phyloP scores from a whole-genome alignment of 2,113 vertebrate genomes.

The Aptenodytes patagonicus region DNA sequence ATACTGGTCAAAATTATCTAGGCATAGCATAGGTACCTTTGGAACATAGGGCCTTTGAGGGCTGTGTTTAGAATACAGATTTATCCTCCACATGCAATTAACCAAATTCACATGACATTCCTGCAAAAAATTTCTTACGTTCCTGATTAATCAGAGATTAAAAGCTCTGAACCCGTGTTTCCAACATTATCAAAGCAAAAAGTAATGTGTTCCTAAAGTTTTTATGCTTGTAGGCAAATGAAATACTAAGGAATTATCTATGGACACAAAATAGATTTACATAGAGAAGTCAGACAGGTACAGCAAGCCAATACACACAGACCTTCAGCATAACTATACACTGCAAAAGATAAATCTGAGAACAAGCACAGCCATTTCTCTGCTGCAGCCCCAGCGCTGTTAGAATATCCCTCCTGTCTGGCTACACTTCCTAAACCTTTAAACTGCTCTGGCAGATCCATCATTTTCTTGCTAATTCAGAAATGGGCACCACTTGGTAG shows the following conservation, averaged over 20 bases:
- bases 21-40: not conserved
- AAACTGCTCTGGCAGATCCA: not conserved
- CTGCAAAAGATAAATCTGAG: not conserved
- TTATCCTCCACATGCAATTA: not conserved
- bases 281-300: not conserved
- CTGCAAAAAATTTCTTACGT: not conserved
- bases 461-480: not conserved
- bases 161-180: not conserved
- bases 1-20: not conserved
- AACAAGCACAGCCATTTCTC: not conserved
- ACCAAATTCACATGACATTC: not conserved
- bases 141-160: not conserved
- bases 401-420: not conserved
- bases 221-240: not conserved
- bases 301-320: not conserved
- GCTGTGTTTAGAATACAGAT: not conserved
- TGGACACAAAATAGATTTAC: not conserved
- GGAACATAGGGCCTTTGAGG: not conserved
- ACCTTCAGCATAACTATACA: not conserved
- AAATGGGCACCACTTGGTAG: not conserved
- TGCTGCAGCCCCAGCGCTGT: accelerated
- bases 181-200: not conserved
- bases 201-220: not conserved
- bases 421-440: not conserved
- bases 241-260: not conserved